phyloP scores from a whole-genome alignment of 2,113 vertebrate genomes.

The Willisornis vidua region DNA sequence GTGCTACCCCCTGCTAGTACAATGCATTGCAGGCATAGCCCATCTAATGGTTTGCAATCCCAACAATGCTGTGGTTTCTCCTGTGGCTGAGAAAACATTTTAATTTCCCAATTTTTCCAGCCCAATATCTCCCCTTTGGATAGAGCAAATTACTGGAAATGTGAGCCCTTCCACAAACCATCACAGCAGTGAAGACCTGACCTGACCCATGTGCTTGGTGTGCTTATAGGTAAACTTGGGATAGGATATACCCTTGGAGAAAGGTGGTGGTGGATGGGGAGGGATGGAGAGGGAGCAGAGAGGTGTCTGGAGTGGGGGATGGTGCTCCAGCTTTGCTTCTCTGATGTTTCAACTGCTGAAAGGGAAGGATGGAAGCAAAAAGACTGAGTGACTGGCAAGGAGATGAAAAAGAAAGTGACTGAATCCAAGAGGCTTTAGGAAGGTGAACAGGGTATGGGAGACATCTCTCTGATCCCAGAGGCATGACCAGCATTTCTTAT shows the following conservation, averaged over 20 bases:
- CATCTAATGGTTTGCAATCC: background rate
- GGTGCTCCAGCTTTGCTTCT: accelerated
- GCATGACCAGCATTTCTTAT: background rate
- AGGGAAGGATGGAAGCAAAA: background rate
- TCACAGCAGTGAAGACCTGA: background rate
- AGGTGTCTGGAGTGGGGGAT: background rate
- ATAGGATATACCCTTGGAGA: background rate
- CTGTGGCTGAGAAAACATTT: background rate
- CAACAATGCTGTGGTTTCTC: conserved; percentile 26
- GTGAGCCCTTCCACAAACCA: background rate
- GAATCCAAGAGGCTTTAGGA: background rate
- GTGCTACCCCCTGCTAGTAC: background rate
- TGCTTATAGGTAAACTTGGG: background rate
- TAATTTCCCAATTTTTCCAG: background rate
- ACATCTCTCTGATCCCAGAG: background rate
- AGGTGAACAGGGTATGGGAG: background rate
- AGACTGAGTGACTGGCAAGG: background rate
- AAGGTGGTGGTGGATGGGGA: background rate
- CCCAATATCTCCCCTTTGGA: background rate
- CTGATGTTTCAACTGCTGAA: background rate
- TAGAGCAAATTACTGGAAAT: background rate
- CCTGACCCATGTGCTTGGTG: background rate
- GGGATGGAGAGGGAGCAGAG: background rate
- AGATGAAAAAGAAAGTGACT: background rate
- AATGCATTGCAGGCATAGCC: background rate